Conservation (phyloP, 2,113 vertebrate genomes). For the Steatornis caripensis region DNA sequence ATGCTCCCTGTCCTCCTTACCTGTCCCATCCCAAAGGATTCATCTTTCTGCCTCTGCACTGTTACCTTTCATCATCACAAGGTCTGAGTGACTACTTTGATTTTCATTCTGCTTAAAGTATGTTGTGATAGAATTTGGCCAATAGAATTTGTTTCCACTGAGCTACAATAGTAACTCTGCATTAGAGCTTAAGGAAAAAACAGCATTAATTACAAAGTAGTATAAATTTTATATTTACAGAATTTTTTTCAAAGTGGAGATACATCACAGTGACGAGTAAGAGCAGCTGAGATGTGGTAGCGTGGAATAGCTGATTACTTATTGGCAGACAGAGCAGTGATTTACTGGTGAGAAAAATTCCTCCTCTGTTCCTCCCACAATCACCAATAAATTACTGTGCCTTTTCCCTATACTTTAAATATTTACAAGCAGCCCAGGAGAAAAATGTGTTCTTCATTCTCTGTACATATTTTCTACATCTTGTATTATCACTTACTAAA, state of each 20-base stretch:
- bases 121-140: background rate
- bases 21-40: background rate
- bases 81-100: background rate
- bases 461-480: background rate
- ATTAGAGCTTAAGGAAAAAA: background rate
- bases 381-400: background rate
- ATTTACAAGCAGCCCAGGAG: background rate
- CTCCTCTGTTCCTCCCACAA: background rate
- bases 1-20: background rate
- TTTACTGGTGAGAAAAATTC: slow-evolving; percentile 27
- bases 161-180: background rate
- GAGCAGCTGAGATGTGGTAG: background rate
- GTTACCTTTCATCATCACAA: background rate
- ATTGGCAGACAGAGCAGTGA: background rate
- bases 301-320: background rate
- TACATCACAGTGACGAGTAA: background rate
- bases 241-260: background rate
- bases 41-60: background rate
- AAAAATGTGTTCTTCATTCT: background rate
- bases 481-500: background rate
- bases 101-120: background rate
- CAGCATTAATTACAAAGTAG: background rate
- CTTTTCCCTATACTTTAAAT: background rate
- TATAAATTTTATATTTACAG: background rate
- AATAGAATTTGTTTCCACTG: background rate